These are phyloP conservation scores for Eupithecia pulchellata DNA, from an alignment of 2,888 invertebrate species.

Conservation along the genomic window DNA sequence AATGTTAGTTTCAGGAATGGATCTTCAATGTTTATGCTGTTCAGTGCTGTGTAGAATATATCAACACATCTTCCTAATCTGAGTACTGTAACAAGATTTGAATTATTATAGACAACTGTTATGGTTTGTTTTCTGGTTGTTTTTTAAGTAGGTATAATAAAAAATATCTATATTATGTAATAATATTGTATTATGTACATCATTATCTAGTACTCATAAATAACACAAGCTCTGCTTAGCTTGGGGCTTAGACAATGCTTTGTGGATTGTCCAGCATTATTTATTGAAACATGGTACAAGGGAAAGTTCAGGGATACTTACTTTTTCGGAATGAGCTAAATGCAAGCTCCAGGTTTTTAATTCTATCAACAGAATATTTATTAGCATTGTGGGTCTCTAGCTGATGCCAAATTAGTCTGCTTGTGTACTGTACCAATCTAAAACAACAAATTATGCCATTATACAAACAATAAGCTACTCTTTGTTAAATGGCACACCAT, in stretches of 20 bases:
- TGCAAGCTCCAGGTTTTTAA: conserved; percentile 93
- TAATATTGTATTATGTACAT: no score
- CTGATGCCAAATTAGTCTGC: conserved; percentile 92
- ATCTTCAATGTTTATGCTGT: conserved; percentile 90
- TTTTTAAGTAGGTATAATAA: no score
- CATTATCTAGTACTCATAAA: no score
- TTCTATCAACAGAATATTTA: conserved; percentile 88
- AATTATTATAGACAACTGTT: no score
- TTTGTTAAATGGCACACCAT: no score
- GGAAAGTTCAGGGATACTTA: conserved; percentile 66
- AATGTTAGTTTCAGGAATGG: conserved; percentile 88
- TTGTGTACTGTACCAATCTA: conserved; percentile 93
- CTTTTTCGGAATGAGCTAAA: conserved; percentile 95
- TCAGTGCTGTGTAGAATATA: conserved; percentile 90
- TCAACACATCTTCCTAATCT: conserved; percentile 94
- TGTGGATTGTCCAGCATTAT: no score
- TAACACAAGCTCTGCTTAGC: no score
- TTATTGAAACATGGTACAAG: not conserved
- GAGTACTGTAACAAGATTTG: conserved; percentile 86
- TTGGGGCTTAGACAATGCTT: no score
- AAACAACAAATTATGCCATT: conserved; percentile 41
- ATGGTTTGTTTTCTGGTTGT: no score
- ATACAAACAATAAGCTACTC: not conserved
- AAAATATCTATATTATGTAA: no score
- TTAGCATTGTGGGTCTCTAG: conserved; percentile 87